Conservation (phyloP, 2,797 vertebrate species). For the Avahi laniger region DNA sequence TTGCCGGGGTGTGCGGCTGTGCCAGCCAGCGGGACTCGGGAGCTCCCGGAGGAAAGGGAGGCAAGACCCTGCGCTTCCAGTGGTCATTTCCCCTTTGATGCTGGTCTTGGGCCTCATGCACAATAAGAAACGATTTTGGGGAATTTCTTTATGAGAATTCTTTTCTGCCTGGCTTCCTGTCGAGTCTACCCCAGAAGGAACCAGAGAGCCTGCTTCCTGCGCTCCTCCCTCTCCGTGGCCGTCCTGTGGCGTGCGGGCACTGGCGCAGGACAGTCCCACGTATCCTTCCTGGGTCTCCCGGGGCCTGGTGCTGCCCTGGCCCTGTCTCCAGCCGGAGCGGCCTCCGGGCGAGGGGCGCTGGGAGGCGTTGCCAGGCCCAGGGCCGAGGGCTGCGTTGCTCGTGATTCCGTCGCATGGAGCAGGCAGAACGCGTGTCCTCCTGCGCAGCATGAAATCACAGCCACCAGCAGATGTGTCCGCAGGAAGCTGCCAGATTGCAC, state of each 20-base stretch:
- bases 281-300: neutral
- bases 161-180: neutral
- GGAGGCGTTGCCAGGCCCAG: accelerated
- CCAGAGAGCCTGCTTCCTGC: neutral
- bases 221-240: accelerated
- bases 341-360: neutral
- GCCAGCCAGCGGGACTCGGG: neutral
- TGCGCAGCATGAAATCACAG: neutral
- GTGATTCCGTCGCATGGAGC: neutral
- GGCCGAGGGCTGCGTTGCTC: neutral
- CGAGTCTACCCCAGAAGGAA: neutral
- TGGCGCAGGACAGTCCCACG: neutral
- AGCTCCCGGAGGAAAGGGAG: neutral
- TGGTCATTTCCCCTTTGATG: neutral
- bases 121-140: neutral
- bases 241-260: accelerated
- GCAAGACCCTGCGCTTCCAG: neutral
- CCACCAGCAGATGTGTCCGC: neutral
- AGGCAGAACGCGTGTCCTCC: neutral
- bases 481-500: neutral
- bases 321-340: neutral
- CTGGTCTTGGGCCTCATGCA: neutral
- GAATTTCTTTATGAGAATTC: neutral
- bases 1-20: neutral
- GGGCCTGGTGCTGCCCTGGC: neutral